These are phyloP conservation scores for Palythoa caribaeorum DNA, from an alignment of 92 coral and sea anemone species.

Conservation along the genomic window DNA sequence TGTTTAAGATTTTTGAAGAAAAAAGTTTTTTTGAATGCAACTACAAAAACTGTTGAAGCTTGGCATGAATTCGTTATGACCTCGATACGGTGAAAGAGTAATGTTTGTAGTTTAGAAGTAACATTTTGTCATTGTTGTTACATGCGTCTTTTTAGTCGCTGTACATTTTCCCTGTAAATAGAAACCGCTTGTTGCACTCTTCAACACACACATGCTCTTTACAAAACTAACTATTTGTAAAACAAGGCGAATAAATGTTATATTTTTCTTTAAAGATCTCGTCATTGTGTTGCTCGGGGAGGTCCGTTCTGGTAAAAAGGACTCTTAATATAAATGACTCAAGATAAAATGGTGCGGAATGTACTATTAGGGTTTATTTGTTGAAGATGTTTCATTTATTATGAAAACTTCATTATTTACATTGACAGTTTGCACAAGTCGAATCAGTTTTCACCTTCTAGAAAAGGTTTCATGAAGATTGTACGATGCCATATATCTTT, in stretches of 20 bases:
- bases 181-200: not conserved
- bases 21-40: not conserved
- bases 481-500: no score
- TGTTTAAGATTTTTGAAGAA: not conserved
- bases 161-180: slow-evolving; percentile 18
- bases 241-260: slow-evolving; percentile 9
- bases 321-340: no score
- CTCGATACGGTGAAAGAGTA: no score
- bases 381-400: no score
- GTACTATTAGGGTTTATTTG: no score
- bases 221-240: not conserved
- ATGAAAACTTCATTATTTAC: no score
- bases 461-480: no score
- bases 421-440: no score
- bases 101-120: not conserved
- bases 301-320: not conserved
- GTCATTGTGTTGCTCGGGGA: not conserved
- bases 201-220: not conserved
- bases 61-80: no score
- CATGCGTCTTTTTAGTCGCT: not conserved
- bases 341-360: no score
- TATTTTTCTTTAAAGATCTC: not conserved
- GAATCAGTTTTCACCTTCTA: no score
- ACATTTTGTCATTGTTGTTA: not conserved
- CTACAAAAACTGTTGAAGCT: no score